A percentile compares a stretch with the other conserved stretches of the same genome.
Evolutionary conservation across 2,113 vertebrate genomes (phyloP).

Genomic region (Odontesthes bonariensis): DNA sequence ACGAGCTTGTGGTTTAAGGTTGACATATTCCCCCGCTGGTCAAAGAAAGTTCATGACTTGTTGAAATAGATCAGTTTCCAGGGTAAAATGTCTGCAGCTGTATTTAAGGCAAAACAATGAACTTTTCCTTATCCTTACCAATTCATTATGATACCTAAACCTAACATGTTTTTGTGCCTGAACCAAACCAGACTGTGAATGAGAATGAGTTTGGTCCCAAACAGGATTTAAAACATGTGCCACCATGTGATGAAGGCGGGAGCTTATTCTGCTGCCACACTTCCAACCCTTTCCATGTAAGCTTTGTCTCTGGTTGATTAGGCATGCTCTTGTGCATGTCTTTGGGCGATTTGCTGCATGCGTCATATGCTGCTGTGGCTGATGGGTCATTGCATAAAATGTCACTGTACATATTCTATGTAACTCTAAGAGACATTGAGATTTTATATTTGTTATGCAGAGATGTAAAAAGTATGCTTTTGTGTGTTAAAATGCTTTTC

Average conservation of each 20-base stretch:
- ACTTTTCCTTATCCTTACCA: neutral
- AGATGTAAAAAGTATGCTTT: too few relatives aligned
- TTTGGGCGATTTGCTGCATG: neutral
- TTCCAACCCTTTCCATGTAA: neutral
- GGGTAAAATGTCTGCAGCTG: neutral
- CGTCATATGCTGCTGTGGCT: neutral
- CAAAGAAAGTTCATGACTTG: conserved; percentile 26
- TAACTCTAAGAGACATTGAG: neutral
- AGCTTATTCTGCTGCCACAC: neutral
- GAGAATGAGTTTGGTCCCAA: neutral
- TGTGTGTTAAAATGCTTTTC: too few relatives aligned
- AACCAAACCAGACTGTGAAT: neutral
- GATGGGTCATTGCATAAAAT: neutral
- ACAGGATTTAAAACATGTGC: neutral
- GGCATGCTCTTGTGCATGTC: neutral
- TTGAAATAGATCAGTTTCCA: conserved; percentile 3
- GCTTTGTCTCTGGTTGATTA: neutral
- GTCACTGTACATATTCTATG: neutral
- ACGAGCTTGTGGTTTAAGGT: conserved; percentile 8
- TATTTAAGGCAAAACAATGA: neutral
- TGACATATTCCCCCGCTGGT: conserved; percentile 25
- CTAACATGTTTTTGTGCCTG: neutral
- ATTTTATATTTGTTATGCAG: neutral
- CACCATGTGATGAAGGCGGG: neutral
- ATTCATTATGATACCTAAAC: neutral